Base-by-base conservation (phyloP, 1,140 invertebrate genomes). In the Dufourea novaeangliae region DNA sequence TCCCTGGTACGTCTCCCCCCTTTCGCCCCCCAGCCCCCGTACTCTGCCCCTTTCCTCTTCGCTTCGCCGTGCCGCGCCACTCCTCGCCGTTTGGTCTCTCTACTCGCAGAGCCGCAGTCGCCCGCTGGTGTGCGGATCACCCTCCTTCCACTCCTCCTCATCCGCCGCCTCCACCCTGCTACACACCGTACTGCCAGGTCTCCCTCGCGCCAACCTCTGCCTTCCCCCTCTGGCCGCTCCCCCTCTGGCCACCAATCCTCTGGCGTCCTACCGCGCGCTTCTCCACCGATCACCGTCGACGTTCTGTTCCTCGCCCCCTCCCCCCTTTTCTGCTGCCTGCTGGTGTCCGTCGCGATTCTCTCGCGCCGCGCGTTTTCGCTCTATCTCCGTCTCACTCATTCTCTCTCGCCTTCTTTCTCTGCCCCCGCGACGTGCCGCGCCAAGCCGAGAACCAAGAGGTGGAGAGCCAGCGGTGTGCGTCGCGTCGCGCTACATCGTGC, bases 1-100 rank as follows among this genome's bases (percentile, higher is more conserved):
- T 86, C 78, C 76, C 76, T 80, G 72, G 73, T 72, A 70, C 80
- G 73, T 82, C 81, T 80, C 66, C 64, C 66, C 71, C 70, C 67
- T 12, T 54, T 54, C 74, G 52, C 29, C 22, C 37, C 37, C 34
- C 34, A 20, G 29, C 20, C 44, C 29, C 72, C n/a, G n/a, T n/a
- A 61, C 32, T 32, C 25, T 25, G 4, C 14, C 14, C 44, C 66
- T 44, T 41, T 37, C 37, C 73, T 27, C 56, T 25, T 46, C 82
- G n/a, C 69, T 34, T 64, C 64, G 52, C 61, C 50, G 73, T 52
- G 52, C 54, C 78, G 50, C 52, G 44, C 57, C 73, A 22, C 71
- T 56, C 63, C 75, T 32, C 14, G 34, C 25, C 14, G 34, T 50
- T 56, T 29, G 44, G n/a, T n/a, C 54, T 52, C 67, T n/a, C 66